phyloP scores from a whole-genome alignment of 2,888 invertebrate genomes.

The Dynastes tityus region DNA sequence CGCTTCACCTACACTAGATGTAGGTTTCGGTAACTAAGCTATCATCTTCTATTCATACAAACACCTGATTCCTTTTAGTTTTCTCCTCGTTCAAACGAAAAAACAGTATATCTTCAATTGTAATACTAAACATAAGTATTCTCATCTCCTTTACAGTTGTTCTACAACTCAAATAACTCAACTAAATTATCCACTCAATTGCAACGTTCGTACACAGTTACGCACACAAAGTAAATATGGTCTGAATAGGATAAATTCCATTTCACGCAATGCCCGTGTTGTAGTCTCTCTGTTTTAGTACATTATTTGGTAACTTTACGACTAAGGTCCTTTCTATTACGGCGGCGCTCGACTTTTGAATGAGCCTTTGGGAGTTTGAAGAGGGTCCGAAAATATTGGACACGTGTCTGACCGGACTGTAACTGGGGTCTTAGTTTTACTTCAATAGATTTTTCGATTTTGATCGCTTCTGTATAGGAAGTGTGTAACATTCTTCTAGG shows the following conservation, averaged over 20 bases:
- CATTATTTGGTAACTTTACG: slow-evolving; percentile 14
- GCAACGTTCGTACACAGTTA: neutral
- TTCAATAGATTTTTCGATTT: neutral
- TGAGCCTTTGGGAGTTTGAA: slow-evolving; percentile 17
- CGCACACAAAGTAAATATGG: neutral
- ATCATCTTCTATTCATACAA: no score
- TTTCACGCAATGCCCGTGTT: neutral
- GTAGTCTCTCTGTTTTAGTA: neutral
- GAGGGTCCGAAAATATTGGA: slow-evolving; percentile 28
- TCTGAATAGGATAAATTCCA: neutral
- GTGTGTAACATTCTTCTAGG: no score
- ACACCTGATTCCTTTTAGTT: no score
- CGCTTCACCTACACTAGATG: no score
- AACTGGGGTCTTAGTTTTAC: slow-evolving; percentile 12
- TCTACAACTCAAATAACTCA: no score
- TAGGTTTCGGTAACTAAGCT: no score
- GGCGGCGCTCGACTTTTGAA: slow-evolving; percentile 18
- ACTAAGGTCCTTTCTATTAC: neutral
- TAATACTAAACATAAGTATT: no score
- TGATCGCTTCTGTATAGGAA: neutral
- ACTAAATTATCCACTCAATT: no score
- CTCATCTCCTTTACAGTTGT: no score
- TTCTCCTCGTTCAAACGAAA: no score
- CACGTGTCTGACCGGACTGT: slow-evolving; percentile 20
- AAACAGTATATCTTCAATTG: no score